Conservation (phyloP, 2,888 invertebrate genomes). For the Microctonus aethiopoides region DNA sequence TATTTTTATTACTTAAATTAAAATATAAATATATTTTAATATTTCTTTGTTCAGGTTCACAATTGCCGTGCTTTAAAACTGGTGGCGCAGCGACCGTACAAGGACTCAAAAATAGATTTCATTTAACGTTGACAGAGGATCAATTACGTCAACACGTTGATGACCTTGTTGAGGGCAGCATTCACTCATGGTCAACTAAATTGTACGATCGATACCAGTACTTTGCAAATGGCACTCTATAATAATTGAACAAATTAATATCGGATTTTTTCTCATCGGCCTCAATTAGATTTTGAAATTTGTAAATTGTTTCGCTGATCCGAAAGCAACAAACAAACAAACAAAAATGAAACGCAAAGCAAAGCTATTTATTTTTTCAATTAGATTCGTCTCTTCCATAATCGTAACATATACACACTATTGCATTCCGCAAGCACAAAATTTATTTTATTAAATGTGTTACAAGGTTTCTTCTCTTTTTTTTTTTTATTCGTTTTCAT, state of each 20-base stretch:
- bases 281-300: not conserved
- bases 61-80: constrained; percentile 95
- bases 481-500: not conserved
- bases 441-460: constrained; percentile 32
- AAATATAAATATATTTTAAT: constrained; percentile 6
- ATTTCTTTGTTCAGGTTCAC: constrained; percentile 83
- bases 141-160: constrained; percentile 93
- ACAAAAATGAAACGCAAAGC: not conserved
- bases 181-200: constrained; percentile 95
- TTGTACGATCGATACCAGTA: constrained; percentile 99
- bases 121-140: constrained; percentile 92
- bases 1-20: not conserved
- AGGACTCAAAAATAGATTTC: constrained; percentile 93
- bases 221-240: constrained; percentile 95
- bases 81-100: constrained; percentile 92
- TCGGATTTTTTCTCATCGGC: not conserved
- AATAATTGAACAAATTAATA: constrained; percentile 55
- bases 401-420: not conserved
- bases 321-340: not conserved
- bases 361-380: not conserved
- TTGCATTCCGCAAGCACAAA: constrained; percentile 57
- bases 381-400: not conserved
- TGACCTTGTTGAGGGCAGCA: constrained; percentile 91
- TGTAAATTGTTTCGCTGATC: not conserved
- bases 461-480: not conserved